These are phyloP conservation scores for Xenentodon cancila DNA, from an alignment of 2,797 vertebrate species.

Conservation along the genomic window DNA sequence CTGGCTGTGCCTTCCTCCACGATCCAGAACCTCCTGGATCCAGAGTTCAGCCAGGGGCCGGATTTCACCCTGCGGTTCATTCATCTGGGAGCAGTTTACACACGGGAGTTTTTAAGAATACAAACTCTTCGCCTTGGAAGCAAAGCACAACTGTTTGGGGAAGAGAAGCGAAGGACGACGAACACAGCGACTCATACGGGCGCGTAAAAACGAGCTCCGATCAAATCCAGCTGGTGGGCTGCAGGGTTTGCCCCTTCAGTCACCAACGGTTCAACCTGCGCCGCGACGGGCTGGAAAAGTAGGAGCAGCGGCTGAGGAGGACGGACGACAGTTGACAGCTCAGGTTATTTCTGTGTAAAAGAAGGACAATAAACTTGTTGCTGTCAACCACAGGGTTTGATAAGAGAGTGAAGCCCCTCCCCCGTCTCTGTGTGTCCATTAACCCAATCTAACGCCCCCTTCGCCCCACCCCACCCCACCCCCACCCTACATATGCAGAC, in stretches of 20 bases:
- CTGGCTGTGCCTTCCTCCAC: conserved; percentile 23
- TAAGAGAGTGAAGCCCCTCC: no score
- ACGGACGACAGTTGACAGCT: no score
- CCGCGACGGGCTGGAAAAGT: background rate
- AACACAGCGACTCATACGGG: background rate
- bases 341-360: no score
- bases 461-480: no score
- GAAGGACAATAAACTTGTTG: no score
- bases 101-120: background rate
- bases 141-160: background rate
- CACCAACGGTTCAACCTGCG: background rate
- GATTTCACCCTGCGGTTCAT: conserved; percentile 15
- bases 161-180: background rate
- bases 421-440: no score
- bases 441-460: no score
- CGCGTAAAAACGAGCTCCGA: background rate
- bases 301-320: background rate
- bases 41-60: conserved; percentile 69
- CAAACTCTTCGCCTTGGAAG: background rate
- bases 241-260: background rate
- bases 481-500: no score
- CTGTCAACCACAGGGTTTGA: no score
- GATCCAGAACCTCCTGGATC: conserved; percentile 60
- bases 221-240: background rate
- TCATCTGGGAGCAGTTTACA: conserved; percentile 45